phyloP scores from a whole-genome alignment of 1,140 invertebrate species.

The Leptonema lineaticorne region DNA sequence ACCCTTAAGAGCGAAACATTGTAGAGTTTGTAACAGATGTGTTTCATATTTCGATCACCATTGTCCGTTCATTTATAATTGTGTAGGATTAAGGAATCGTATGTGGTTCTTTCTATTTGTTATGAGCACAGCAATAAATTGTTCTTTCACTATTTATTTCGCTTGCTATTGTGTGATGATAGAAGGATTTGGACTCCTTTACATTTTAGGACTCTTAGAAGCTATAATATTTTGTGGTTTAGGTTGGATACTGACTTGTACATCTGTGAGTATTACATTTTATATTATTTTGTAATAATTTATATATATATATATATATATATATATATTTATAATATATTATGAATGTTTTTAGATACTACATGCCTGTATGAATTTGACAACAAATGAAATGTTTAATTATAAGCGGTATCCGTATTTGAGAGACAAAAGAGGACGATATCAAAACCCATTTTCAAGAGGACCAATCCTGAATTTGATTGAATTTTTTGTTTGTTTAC shows the following conservation, averaged over 20 bases:
- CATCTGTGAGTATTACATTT: slow-evolving; percentile 68
- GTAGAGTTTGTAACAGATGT: slow-evolving; percentile 87
- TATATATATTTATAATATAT: slow-evolving; percentile 22
- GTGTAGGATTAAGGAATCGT: slow-evolving; percentile 80
- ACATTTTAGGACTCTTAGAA: slow-evolving; percentile 77
- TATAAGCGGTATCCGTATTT: slow-evolving; percentile 88
- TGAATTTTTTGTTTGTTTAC: slow-evolving; percentile 84
- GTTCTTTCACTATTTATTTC: slow-evolving; percentile 84
- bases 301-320: slow-evolving; percentile 15
- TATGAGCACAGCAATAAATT: slow-evolving; percentile 81
- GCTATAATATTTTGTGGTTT: slow-evolving; percentile 80
- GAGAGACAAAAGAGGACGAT: slow-evolving; percentile 80
- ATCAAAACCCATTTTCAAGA: slow-evolving; percentile 85
- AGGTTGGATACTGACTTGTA: slow-evolving; percentile 83
- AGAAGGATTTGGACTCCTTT: slow-evolving; percentile 81
- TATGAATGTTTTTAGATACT: slow-evolving; percentile 63
- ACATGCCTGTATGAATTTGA: slow-evolving; percentile 87
- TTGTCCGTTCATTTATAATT: slow-evolving; percentile 94
- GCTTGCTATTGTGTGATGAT: slow-evolving; percentile 83
- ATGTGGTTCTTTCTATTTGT: slow-evolving; percentile 93
- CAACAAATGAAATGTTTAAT: slow-evolving; percentile 93
- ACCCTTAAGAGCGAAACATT: slow-evolving; percentile 87
- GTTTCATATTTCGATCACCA: slow-evolving; percentile 93
- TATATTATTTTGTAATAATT: slow-evolving; percentile 7
- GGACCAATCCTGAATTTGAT: slow-evolving; percentile 83